phyloP scores from a whole-genome alignment of 2,797 vertebrate genomes.

The Triplophysa bombifrons region DNA sequence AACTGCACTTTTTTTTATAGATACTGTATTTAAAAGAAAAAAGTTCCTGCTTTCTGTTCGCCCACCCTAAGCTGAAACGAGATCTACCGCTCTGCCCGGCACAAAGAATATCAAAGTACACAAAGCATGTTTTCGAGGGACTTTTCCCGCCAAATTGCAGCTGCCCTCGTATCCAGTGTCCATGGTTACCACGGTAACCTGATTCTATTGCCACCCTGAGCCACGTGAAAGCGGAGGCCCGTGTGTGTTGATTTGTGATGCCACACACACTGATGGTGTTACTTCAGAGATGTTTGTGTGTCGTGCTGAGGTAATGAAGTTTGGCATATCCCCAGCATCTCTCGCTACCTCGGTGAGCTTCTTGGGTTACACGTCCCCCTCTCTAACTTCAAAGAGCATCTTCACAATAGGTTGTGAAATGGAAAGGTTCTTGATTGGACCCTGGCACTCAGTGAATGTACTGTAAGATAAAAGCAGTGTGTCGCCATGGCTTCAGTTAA shows the following conservation, averaged over 20 bases:
- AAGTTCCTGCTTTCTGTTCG: neutral
- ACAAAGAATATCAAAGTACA: slow-evolving; percentile 40
- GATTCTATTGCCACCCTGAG: slow-evolving; percentile 32
- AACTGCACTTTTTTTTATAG: neutral
- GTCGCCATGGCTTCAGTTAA: slow-evolving; percentile 23
- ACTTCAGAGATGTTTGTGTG: slow-evolving; percentile 25
- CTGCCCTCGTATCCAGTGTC: slow-evolving; percentile 38
- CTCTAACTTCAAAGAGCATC: slow-evolving; percentile 42
- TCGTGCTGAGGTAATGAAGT: slow-evolving; percentile 45
- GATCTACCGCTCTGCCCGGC: slow-evolving; percentile 27
- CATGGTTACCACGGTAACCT: slow-evolving; percentile 27
- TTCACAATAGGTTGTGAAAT: slow-evolving; percentile 27
- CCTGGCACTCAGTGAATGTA: slow-evolving; percentile 30
- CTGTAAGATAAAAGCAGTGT: neutral
- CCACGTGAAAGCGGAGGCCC: slow-evolving; percentile 35
- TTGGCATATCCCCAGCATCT: slow-evolving; percentile 44
- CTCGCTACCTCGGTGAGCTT: slow-evolving; percentile 14
- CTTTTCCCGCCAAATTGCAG: slow-evolving; percentile 52
- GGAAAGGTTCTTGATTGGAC: slow-evolving; percentile 30
- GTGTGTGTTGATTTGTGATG: slow-evolving; percentile 29
- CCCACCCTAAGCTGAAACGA: neutral
- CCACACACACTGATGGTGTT: slow-evolving; percentile 28
- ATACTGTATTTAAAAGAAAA: neutral
- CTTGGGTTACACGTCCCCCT: slow-evolving; percentile 32
- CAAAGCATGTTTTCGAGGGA: slow-evolving; percentile 44